Percentiles rank a stretch among this genome's conserved stretches.
These are phyloP conservation scores for Drosophila albomicans DNA, from an alignment of 1,140 invertebrate genomes.

Conservation along the genomic window DNA sequence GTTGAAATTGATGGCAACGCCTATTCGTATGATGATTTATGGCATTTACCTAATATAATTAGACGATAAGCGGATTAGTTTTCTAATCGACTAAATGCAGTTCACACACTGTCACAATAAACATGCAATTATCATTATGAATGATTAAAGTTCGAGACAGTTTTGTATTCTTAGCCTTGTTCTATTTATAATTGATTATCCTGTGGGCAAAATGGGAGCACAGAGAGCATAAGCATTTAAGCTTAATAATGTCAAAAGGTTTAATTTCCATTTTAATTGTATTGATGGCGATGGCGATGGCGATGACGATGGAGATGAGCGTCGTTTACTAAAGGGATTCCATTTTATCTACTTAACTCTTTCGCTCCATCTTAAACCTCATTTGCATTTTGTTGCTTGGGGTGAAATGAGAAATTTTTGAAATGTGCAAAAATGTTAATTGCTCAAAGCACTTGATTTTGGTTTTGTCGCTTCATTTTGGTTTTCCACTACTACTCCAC, in stretches of 20 bases:
- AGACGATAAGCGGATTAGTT: conserved; percentile 66
- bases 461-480: conserved; percentile 19
- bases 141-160: conserved; percentile 15
- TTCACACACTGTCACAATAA: conserved; percentile 54
- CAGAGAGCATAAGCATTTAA: conserved; percentile 51
- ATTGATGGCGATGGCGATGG: conserved; percentile 14
- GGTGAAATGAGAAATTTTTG: background rate
- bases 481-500: background rate
- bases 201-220: conserved; percentile 61
- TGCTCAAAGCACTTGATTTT: conserved; percentile 44
- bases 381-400: conserved; percentile 12
- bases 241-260: conserved; percentile 59
- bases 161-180: conserved; percentile 4
- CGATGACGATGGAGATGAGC: background rate
- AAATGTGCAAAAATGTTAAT: conserved; percentile 47
- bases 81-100: conserved; percentile 2
- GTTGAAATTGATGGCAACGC: conserved; percentile 6
- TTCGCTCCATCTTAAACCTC: background rate
- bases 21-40: conserved; percentile 54
- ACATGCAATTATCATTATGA: conserved; percentile 51
- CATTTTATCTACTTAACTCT: conserved; percentile 20
- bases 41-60: conserved; percentile 53
- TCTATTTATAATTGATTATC: conserved; percentile 72
- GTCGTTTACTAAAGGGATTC: conserved; percentile 21
- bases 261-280: conserved; percentile 62